Percentiles rank a stretch among this genome's conserved stretches.
phyloP scores from a whole-genome alignment of 2,888 invertebrate species.

The Limnephilus lunatus region DNA sequence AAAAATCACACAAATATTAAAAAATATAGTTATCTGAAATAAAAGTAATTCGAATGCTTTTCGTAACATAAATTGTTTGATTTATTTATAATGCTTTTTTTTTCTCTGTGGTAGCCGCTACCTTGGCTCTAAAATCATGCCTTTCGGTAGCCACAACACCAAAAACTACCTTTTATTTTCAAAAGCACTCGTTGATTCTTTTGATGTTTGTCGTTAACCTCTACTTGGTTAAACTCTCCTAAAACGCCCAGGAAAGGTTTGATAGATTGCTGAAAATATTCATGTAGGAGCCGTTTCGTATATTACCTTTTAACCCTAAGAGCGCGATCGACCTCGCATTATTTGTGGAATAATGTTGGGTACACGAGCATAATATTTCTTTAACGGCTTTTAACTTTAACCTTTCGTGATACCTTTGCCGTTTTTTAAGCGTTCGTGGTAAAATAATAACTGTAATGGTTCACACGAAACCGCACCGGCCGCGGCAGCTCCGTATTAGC shows the following conservation, averaged over 20 bases:
- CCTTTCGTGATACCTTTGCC: slow-evolving; percentile 36
- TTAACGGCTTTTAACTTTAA: slow-evolving; percentile 31
- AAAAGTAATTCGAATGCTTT: too few relatives aligned
- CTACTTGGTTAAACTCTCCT: background rate
- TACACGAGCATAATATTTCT: background rate
- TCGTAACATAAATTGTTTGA: too few relatives aligned
- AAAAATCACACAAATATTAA: too few relatives aligned
- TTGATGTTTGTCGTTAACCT: background rate
- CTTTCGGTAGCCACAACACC: too few relatives aligned
- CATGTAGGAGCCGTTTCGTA: background rate
- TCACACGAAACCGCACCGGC: slow-evolving; percentile 4
- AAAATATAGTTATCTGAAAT: too few relatives aligned
- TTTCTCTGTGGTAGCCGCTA: too few relatives aligned
- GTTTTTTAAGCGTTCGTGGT: slow-evolving; percentile 20
- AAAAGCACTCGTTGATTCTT: background rate
- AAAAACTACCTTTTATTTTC: background rate
- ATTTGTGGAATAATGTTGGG: slow-evolving; percentile 9
- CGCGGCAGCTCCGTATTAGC: background rate
- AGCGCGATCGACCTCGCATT: background rate
- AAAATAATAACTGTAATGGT: slow-evolving; percentile 30
- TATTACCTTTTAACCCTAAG: background rate
- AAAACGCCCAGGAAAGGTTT: slow-evolving; percentile 11
- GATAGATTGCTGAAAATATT: slow-evolving; percentile 12
- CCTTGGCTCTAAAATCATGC: too few relatives aligned
- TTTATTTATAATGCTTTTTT: too few relatives aligned